Evolutionary conservation across 2,888 invertebrate genomes (phyloP).

Genomic region (Troilus luridus): DNA sequence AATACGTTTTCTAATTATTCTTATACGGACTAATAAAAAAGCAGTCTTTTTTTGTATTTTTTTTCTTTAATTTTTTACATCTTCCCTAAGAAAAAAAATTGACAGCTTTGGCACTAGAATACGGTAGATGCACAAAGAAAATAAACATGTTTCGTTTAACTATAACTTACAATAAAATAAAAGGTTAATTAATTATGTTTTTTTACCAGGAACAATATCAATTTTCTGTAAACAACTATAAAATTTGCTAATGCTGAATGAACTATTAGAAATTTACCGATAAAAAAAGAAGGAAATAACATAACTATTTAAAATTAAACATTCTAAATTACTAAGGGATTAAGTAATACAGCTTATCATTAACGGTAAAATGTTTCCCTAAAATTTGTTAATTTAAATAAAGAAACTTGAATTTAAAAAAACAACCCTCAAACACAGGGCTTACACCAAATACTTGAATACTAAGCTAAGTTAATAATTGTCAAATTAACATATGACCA

Average conservation of each 20-base stretch:
- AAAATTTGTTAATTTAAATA: not conserved
- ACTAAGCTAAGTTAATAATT: not conserved
- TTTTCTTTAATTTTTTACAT: not conserved
- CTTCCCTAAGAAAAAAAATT: not conserved
- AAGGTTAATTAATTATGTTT: not conserved
- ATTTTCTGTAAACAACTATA: conserved; percentile 12
- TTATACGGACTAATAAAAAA: conserved; percentile 21
- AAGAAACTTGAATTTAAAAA: not conserved
- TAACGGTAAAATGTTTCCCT: not conserved
- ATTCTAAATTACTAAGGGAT: not conserved
- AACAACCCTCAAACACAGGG: not conserved
- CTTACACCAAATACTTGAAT: conserved; percentile 29
- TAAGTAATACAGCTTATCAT: not conserved
- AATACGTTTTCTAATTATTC: conserved; percentile 16
- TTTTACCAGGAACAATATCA: conserved; percentile 31
- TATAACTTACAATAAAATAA: not conserved
- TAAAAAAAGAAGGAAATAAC: not conserved
- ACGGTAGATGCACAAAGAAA: not conserved
- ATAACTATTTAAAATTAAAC: not conserved
- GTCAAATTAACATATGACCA: conserved; percentile 16
- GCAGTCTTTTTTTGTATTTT: conserved; percentile 13
- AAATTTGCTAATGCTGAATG: not conserved
- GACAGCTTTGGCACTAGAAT: not conserved
- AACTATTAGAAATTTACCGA: not conserved
- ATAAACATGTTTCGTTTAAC: not conserved